Percentiles rank a stretch among this genome's conserved stretches.
Evolutionary conservation across 2,797 vertebrate genomes (phyloP).

Genomic region (Ibycter americanus): DNA sequence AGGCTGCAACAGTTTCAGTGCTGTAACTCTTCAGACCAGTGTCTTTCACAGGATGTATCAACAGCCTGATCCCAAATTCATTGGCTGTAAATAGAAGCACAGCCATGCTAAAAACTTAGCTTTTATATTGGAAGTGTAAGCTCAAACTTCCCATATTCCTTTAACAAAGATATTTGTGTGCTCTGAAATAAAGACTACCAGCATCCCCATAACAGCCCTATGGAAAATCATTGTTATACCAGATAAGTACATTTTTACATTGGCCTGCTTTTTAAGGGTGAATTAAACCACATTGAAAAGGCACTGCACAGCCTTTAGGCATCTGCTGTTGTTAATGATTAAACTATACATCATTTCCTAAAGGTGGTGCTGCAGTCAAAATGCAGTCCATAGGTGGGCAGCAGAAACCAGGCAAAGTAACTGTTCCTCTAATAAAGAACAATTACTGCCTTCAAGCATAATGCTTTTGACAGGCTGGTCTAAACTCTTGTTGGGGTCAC

Average conservation of each 20-base stretch:
- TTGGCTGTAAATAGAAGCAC: not conserved
- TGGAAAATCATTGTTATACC: not conserved
- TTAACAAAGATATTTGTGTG: not conserved
- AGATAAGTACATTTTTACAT: not conserved
- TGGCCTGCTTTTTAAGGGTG: not conserved
- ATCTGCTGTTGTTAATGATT: slow-evolving; percentile 22
- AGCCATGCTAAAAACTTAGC: not conserved
- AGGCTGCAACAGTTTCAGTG: not conserved
- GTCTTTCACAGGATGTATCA: not conserved
- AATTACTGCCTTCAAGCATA: slow-evolving; percentile 20
- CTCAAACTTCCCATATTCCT: not conserved
- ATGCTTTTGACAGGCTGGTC: slow-evolving; percentile 49
- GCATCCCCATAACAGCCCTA: not conserved
- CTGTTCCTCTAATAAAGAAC: slow-evolving; percentile 11
- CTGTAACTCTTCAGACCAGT: not conserved
- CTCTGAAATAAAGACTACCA: not conserved
- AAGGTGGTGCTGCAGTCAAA: slow-evolving; percentile 61
- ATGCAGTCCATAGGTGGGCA: slow-evolving; percentile 1
- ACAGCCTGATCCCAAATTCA: not conserved
- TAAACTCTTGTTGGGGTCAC: slow-evolving; percentile 60
- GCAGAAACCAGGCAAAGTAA: slow-evolving; percentile 43
- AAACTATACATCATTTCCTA: slow-evolving; percentile 40
- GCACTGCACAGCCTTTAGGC: not conserved
- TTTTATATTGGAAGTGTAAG: not conserved
- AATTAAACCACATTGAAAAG: not conserved